These are phyloP conservation scores for Meteorus sp. DNA, from an alignment of 1,140 invertebrate genomes.

Conservation along the genomic window DNA sequence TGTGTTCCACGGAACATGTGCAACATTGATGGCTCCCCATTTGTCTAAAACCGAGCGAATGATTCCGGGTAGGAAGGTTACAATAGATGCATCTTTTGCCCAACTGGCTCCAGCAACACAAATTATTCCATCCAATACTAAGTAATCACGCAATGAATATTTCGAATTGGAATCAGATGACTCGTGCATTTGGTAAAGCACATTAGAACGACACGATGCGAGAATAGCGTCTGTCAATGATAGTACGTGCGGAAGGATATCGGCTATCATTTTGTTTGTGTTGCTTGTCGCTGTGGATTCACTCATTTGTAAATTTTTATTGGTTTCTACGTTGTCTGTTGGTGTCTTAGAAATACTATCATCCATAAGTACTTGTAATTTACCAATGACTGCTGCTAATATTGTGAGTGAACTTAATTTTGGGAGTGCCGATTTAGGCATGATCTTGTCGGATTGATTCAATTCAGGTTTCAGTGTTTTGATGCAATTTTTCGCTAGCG, in stretches of 20 bases:
- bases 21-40: constrained; percentile 63
- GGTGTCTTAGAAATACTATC: constrained; percentile 47
- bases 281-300: constrained; percentile 39
- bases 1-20: constrained; percentile 64
- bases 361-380: constrained; percentile 70
- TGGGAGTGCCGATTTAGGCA: constrained; percentile 63
- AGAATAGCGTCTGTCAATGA: constrained; percentile 65
- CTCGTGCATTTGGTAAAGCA: constrained; percentile 62
- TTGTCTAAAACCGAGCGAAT: constrained; percentile 66
- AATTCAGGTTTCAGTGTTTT: constrained; percentile 64
- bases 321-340: constrained; percentile 35
- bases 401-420: constrained; percentile 69
- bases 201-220: constrained; percentile 56
- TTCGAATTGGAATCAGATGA: constrained; percentile 55
- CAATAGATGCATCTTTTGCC: constrained; percentile 62
- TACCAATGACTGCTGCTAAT: constrained; percentile 69
- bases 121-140: constrained; percentile 63
- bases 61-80: constrained; percentile 62
- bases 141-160: constrained; percentile 59
- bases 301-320: constrained; percentile 40
- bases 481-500: constrained; percentile 71
- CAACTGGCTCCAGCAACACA: constrained; percentile 64
- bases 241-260: constrained; percentile 66
- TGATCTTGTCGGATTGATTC: constrained; percentile 47
- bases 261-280: constrained; percentile 56